A percentile compares a stretch with the other conserved stretches of the same genome.
phyloP scores from a whole-genome alignment of 2,888 invertebrate species.

The Brassicogethes aeneus region DNA sequence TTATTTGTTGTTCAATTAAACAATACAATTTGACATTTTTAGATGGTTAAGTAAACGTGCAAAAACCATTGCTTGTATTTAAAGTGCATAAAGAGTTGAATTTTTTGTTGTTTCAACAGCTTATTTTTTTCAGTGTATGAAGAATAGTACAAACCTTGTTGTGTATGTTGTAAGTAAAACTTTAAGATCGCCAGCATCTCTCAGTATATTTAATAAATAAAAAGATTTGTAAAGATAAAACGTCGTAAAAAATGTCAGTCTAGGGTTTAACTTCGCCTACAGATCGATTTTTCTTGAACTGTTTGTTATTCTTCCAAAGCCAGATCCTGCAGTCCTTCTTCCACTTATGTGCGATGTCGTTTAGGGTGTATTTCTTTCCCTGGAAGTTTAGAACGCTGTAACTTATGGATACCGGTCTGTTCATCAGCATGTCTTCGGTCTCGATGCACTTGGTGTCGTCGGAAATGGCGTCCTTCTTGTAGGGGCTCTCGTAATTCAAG shows the following conservation, averaged over 20 bases:
- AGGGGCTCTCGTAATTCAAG: too few relatives aligned
- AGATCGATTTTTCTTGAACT: slow-evolving; percentile 27
- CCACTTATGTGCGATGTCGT: slow-evolving; percentile 56
- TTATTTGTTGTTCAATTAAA: too few relatives aligned
- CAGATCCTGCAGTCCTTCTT: slow-evolving; percentile 64
- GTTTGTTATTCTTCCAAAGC: slow-evolving; percentile 45
- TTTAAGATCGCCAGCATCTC: too few relatives aligned
- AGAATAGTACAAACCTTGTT: background rate
- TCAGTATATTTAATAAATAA: too few relatives aligned
- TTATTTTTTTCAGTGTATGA: too few relatives aligned
- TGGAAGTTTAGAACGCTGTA: slow-evolving; percentile 46
- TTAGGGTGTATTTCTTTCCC: slow-evolving; percentile 47
- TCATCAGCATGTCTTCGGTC: slow-evolving; percentile 26
- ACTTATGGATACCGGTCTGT: slow-evolving; percentile 38
- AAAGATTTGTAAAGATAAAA: background rate
- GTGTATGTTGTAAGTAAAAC: too few relatives aligned
- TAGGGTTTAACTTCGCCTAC: slow-evolving; percentile 18
- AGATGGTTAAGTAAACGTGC: too few relatives aligned
- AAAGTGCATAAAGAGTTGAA: too few relatives aligned
- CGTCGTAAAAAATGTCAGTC: background rate
- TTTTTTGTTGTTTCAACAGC: too few relatives aligned
- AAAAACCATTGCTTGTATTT: too few relatives aligned
- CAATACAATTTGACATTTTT: too few relatives aligned
- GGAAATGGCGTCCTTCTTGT: too few relatives aligned
- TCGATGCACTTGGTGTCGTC: slow-evolving; percentile 7